Conservation (phyloP, 2,888 invertebrate genomes). For the Dusona sp. region DNA sequence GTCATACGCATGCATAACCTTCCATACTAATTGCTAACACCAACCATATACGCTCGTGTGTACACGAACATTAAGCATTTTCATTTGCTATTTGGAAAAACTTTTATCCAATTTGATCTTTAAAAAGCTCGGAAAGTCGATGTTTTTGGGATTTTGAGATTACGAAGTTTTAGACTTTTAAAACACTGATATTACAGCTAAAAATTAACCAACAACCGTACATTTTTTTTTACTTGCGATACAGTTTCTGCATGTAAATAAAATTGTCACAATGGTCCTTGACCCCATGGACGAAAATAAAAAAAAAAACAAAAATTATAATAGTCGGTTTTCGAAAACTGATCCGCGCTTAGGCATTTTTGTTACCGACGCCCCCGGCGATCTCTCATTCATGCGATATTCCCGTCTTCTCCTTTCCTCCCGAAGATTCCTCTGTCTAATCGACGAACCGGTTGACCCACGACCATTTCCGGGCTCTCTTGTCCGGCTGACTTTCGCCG, state of each 20-base stretch:
- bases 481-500: background rate
- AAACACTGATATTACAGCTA: background rate
- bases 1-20: slow-evolving; percentile 34
- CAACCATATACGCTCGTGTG: background rate
- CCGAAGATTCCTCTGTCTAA: slow-evolving; percentile 1
- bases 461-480: slow-evolving; percentile 28
- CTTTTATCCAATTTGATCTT: background rate
- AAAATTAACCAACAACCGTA: background rate
- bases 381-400: slow-evolving; percentile 16
- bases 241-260: background rate
- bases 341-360: slow-evolving; percentile 1
- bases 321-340: background rate
- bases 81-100: background rate
- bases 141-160: background rate
- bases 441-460: slow-evolving; percentile 32
- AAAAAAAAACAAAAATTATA: background rate
- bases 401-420: background rate
- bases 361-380: background rate
- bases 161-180: background rate
- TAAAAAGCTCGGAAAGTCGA: background rate
- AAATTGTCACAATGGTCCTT: background rate
- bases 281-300: background rate
- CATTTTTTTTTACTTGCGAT: too few species aligned
- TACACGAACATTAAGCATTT: background rate
- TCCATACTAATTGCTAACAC: background rate